Base-by-base conservation (phyloP, 92 coral and sea anemone genomes). In the Porites evermanni region DNA sequence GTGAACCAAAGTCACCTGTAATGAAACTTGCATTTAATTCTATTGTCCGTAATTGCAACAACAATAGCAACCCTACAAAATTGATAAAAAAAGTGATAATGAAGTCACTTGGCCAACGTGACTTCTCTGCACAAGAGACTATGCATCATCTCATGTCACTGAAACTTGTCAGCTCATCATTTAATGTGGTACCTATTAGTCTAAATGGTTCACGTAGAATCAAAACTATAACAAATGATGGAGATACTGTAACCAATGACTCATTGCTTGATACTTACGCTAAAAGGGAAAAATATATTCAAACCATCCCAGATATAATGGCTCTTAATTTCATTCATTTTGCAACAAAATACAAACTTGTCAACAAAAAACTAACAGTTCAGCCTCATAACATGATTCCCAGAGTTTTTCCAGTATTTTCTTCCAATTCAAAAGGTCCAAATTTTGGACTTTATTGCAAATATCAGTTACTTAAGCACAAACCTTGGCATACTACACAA, bases 131-230 rank as follows among this genome's bases (percentile, higher is more conserved):
- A 69, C 86, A 81, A 81, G 78, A 81, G 77, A 70, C 67, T 17
- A 81, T 81, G 86, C 82, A 88, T 24, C 26, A 24, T 24, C 26
- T 24, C 26, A 24, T 24, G 26, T 24, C 26, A 24, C 26, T 24
- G 26, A 85, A 85, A 77, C 68, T 85, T 13, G 78, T 77, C 75
- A 85, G 89, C 83, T 85, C 89, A 77, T 84, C 88, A 64, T 85
- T 82, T 59, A 88, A 75, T 60, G 91, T 75, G 7, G 7, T 88
- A 54, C 87, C 91, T 24, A 24, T 24, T 24, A 24, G 26, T 24
- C 26, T 24, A 24, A 24, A 24, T 24, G 26, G 26, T 24, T 24
- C 26, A 24, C 26, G 26, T 24, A 24, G 26, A 24, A 24, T 24
- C 26, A 24, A 24, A 24, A 24, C 26, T 24, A 24, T 24, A 24